These are phyloP conservation scores for Tetrao urogallus DNA, from an alignment of 2,113 vertebrate genomes.

Conservation along the genomic window DNA sequence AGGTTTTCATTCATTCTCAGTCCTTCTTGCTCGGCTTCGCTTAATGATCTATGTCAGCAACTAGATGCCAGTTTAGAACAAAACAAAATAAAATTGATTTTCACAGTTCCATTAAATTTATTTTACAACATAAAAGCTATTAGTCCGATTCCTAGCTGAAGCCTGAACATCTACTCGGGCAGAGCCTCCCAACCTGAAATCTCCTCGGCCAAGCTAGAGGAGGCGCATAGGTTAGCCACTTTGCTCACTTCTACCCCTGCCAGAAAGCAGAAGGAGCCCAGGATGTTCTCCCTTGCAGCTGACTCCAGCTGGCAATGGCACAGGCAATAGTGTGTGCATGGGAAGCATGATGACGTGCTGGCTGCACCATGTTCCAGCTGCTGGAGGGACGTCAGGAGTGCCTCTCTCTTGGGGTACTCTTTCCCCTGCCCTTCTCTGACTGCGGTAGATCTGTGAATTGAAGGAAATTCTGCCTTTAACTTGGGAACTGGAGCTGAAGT, in stretches of 20 bases:
- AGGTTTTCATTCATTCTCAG: slow-evolving; percentile 13
- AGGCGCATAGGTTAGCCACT: background rate
- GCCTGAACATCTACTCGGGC: background rate
- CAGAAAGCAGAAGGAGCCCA: background rate
- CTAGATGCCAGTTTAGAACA: slow-evolving; percentile 2
- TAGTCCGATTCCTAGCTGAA: background rate
- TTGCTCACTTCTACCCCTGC: background rate
- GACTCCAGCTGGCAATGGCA: too few relatives aligned
- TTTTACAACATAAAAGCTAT: background rate
- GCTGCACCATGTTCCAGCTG: background rate
- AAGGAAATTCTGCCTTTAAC: background rate
- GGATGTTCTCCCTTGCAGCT: background rate
- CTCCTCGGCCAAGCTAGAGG: fast-evolving
- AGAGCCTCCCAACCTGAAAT: background rate
- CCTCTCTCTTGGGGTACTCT: background rate
- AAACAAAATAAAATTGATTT: slow-evolving; percentile 43
- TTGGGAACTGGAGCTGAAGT: background rate
- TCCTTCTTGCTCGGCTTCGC: background rate
- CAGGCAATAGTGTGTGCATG: background rate
- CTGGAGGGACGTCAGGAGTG: background rate
- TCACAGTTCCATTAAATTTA: background rate
- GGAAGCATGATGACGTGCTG: background rate
- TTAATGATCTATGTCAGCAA: slow-evolving; percentile 44
- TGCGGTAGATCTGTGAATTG: background rate
- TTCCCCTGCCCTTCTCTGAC: background rate